phyloP scores from a whole-genome alignment of 2,797 vertebrate genomes.

The Sebastes goodei region DNA sequence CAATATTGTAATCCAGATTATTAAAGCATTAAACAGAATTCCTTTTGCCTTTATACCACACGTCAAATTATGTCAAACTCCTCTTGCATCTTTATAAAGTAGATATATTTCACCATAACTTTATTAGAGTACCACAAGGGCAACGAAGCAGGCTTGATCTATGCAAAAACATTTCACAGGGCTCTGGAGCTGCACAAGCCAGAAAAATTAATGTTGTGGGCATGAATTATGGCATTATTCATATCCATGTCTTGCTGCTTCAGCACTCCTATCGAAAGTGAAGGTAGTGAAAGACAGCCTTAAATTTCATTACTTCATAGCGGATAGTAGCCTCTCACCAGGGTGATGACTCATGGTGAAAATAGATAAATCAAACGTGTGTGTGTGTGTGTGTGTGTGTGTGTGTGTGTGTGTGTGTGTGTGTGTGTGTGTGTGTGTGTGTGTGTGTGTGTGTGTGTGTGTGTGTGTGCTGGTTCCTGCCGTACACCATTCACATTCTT shows the following conservation, averaged over 20 bases:
- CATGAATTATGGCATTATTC: constrained; percentile 60
- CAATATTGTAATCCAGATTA: background rate
- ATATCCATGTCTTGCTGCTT: constrained; percentile 56
- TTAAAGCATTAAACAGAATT: background rate
- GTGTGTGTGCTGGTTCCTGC: background rate
- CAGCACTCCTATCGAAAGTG: constrained; percentile 53
- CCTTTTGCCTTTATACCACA: background rate
- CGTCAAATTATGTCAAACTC: background rate
- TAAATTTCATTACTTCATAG: constrained; percentile 52
- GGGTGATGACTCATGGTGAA: constrained; percentile 55
- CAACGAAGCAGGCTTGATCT: background rate
- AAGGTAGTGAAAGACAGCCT: constrained; percentile 47
- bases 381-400: background rate
- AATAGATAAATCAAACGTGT: constrained; percentile 41
- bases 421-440: background rate
- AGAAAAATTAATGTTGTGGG: constrained; percentile 29
- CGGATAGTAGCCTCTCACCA: constrained; percentile 26
- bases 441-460: background rate
- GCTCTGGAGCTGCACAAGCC: constrained; percentile 9
- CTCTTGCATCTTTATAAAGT: constrained; percentile 8
- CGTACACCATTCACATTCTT: constrained; percentile 38
- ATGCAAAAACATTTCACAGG: constrained; percentile 37
- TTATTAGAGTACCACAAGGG: background rate
- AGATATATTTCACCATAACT: constrained; percentile 5
- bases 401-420: background rate